A percentile compares a stretch with the other conserved stretches of the same genome.
Conservation (phyloP, 1,140 invertebrate species). For the Drosophila seguyi region DNA sequence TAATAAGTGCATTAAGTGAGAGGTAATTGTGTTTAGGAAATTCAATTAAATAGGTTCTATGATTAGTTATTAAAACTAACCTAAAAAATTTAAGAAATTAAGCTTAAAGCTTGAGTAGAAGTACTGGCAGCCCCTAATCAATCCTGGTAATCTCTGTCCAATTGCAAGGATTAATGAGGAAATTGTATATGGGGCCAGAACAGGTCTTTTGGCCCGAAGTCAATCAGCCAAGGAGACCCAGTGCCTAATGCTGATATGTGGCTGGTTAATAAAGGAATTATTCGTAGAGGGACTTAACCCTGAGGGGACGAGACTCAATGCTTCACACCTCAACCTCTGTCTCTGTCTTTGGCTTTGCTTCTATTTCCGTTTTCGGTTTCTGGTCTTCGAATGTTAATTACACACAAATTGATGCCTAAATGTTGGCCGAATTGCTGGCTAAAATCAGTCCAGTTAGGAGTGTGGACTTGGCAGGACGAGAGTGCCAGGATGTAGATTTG, state of each 20-base stretch:
- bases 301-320: neutral
- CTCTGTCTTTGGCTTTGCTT: neutral
- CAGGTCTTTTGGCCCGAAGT: neutral
- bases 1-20: constrained; percentile 5
- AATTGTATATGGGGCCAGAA: neutral
- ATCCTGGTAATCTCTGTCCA: neutral
- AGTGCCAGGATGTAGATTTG: neutral
- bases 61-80: neutral
- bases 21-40: neutral
- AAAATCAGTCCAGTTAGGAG: neutral
- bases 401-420: constrained; percentile 37
- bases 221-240: neutral
- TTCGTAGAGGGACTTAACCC: neutral
- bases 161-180: neutral
- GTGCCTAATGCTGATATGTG: neutral
- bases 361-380: neutral
- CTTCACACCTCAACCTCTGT: neutral
- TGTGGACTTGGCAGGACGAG: neutral
- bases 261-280: constrained; percentile 24
- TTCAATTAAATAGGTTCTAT: neutral
- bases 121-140: neutral
- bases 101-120: neutral
- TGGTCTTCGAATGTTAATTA: constrained; percentile 20
- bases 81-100: too few species aligned
- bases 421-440: constrained; percentile 17